phyloP scores from a whole-genome alignment of 1,140 invertebrate species.

The Aethina tumida region DNA sequence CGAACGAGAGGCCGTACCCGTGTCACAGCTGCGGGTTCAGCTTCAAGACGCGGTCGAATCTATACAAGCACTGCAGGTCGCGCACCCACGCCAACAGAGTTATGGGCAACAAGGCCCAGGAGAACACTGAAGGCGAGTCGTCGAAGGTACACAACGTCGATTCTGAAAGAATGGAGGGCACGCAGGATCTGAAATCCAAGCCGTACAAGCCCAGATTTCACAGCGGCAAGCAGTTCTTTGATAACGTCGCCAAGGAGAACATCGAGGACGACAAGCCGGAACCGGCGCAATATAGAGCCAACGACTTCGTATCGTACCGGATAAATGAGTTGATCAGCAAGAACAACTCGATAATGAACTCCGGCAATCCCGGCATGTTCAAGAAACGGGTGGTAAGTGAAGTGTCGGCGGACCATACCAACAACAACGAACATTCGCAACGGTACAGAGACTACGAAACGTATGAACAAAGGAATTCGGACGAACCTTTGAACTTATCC shows the following conservation, averaged over 20 bases:
- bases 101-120: conserved; percentile 30
- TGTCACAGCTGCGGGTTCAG: conserved; percentile 81
- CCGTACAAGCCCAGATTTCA: conserved; percentile 35
- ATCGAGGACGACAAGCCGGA: conserved; percentile 18
- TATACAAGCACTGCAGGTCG: conserved; percentile 81
- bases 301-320: conserved; percentile 24
- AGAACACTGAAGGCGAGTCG: conserved; percentile 12
- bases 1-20: conserved; percentile 87
- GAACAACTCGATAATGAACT: conserved; percentile 31
- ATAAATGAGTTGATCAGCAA: conserved; percentile 34
- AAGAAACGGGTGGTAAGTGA: conserved; percentile 18
- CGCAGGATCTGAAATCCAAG: conserved; percentile 46
- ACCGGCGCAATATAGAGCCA: conserved; percentile 7
- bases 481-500: conserved; percentile 57
- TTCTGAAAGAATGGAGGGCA: conserved; percentile 60
- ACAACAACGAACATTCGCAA: conserved; percentile 14
- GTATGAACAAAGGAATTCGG: conserved; percentile 15
- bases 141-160: conserved; percentile 12
- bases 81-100: conserved; percentile 60
- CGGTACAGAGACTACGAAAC: neutral
- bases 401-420: conserved; percentile 7
- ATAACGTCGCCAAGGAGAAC: conserved; percentile 13
- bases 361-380: conserved; percentile 21
- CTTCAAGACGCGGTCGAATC: conserved; percentile 90
- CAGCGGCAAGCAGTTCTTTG: conserved; percentile 21